Base-by-base conservation (phyloP, 1,140 invertebrate genomes). In the Nebria ingens region DNA sequence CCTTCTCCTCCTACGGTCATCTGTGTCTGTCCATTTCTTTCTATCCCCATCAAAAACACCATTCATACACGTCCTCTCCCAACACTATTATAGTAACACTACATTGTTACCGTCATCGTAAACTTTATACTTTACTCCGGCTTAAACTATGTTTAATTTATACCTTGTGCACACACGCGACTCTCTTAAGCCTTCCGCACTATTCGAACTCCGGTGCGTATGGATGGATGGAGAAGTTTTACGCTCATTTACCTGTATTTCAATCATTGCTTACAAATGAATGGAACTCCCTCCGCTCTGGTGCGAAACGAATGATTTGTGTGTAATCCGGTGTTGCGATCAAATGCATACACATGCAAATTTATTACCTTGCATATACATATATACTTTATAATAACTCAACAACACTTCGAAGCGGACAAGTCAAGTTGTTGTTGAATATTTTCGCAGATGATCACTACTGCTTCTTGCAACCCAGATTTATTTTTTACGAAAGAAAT, bases 401-500 rank as follows among this genome's bases (percentile, higher is more conserved):
- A 34, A n/a, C 6, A 34, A 34, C n/a, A 34, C n/a, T 34, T n/a
- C n/a, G n/a, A 34, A 34, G 6, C 6, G n/a, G n/a, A 34, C 25
- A n/a, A 34, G n/a, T n/a, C n/a, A n/a, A n/a, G n/a, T 34, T 34
- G n/a, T 34, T 9, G 6, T 34, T 34, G 6, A 34, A 34, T 34
- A 9, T 34, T 9, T n/a, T 9, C n/a, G 25, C 25, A 34, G 25
- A 9, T 34, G 6, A 45, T 11, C 15, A 45, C 17, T 45, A 45
- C 40, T 45, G 15, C 9, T 4, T 11, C 9, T 45, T 45, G 17
- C 6, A 45, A 45, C 40, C 40, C 40, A 45, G 40, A 12, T 34
- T 45, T 45, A 17, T 45, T 4, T 45, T 45, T 17, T 45, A 17
- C 9, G 40, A 45, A 45, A 45, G 40, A 45, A 45, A 45, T 45